A percentile compares a stretch with the other conserved stretches of the same genome.
phyloP scores from a whole-genome alignment of 2,113 vertebrate genomes.

The Nerophis ophidion region DNA sequence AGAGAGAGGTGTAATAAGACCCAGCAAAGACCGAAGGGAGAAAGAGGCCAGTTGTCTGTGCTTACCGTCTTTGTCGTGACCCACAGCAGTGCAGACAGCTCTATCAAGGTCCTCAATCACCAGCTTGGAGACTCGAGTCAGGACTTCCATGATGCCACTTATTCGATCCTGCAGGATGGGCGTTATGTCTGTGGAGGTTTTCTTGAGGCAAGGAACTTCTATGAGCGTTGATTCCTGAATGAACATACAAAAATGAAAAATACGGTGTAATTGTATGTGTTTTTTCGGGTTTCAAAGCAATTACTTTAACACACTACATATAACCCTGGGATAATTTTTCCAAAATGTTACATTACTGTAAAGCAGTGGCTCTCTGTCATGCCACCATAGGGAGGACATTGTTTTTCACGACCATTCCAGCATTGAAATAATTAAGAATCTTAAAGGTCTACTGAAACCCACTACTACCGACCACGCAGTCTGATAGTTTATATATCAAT shows the following conservation, averaged over 20 bases:
- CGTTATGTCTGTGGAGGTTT: constrained; percentile 42
- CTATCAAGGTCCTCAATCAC: constrained; percentile 73
- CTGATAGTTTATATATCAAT: too few species aligned
- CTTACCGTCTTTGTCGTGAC: constrained; percentile 65
- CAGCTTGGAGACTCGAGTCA: constrained; percentile 70
- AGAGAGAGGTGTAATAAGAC: constrained; percentile 12
- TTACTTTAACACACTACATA: background rate
- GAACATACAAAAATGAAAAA: constrained; percentile 20
- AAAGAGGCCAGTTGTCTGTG: background rate
- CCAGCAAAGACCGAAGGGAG: background rate
- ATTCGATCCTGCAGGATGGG: constrained; percentile 57
- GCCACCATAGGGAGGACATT: too few species aligned
- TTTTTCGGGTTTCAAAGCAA: background rate
- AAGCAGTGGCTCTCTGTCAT: too few species aligned
- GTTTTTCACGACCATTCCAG: too few species aligned
- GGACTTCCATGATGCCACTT: constrained; percentile 57
- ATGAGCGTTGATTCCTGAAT: constrained; percentile 60
- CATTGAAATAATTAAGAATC: too few species aligned
- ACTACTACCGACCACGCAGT: too few species aligned
- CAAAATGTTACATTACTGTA: too few species aligned
- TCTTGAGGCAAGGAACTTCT: constrained; percentile 52
- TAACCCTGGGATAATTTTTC: too few species aligned
- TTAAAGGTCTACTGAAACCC: too few species aligned
- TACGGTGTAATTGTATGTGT: background rate
- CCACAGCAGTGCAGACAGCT: constrained; percentile 56